phyloP scores from a whole-genome alignment of 2,113 vertebrate species.

The Mormyrus lacerda region DNA sequence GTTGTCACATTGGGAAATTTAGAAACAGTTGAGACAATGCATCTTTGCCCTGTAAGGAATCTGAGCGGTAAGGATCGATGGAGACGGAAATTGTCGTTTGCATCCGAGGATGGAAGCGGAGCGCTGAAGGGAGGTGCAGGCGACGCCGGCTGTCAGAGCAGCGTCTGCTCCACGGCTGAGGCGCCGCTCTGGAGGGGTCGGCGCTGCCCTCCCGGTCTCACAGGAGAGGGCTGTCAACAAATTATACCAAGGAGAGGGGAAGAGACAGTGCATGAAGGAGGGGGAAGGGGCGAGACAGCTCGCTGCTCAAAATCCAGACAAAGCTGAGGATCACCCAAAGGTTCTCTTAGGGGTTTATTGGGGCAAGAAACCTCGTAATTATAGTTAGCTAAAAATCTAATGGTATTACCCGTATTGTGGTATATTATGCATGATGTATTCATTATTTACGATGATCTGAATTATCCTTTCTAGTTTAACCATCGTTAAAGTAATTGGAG shows the following conservation, averaged over 20 bases:
- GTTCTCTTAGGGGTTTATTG: conserved; percentile 63
- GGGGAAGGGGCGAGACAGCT: conserved; percentile 42
- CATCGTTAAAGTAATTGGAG: background rate
- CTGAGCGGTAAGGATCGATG: conserved; percentile 56
- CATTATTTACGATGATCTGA: background rate
- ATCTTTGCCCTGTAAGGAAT: conserved; percentile 50
- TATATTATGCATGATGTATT: background rate
- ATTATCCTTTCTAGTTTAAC: background rate
- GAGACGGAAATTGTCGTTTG: conserved; percentile 62
- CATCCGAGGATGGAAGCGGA: conserved; percentile 56
- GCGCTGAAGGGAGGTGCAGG: conserved; percentile 47
- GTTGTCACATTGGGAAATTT: conserved; percentile 44
- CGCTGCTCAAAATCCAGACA: conserved; percentile 60
- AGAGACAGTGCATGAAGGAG: background rate
- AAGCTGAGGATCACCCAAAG: conserved; percentile 59
- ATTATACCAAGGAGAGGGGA: conserved; percentile 55
- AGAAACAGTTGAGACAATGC: conserved; percentile 53
- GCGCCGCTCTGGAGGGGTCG: conserved; percentile 32
- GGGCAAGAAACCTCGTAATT: conserved; percentile 1
- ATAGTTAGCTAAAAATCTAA: conserved; percentile 1
- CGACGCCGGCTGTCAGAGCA: conserved; percentile 52
- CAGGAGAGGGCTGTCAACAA: conserved; percentile 56
- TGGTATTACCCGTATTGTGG: background rate
- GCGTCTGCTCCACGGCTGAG: conserved; percentile 45
- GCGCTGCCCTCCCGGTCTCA: conserved; percentile 46